Evolutionary conservation across 2,888 invertebrate species (phyloP).

Genomic region (Villa cingulata): DNA sequence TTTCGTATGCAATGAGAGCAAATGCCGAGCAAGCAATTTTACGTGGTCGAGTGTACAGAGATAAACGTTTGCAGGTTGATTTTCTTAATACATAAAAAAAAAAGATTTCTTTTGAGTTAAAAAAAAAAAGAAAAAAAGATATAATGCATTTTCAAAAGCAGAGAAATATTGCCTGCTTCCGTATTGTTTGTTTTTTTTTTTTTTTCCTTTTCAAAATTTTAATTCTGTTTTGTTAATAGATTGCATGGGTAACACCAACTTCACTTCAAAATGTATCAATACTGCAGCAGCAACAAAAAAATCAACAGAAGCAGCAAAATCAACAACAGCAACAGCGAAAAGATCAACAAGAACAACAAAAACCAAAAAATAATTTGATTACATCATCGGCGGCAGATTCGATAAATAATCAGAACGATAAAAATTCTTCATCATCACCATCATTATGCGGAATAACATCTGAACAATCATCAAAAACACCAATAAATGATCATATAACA

Average conservation of each 20-base stretch:
- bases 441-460: background rate
- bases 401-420: background rate
- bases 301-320: too few species aligned
- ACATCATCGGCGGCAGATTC: background rate
- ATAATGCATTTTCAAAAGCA: too few species aligned
- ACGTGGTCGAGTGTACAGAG: constrained; percentile 46
- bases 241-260: background rate
- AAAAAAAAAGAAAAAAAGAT: too few species aligned
- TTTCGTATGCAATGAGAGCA: constrained; percentile 34
- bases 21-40: constrained; percentile 35
- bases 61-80: constrained; percentile 55
- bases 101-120: too few species aligned
- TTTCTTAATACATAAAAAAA: background rate
- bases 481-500: constrained; percentile 28
- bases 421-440: background rate
- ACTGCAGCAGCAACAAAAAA: too few species aligned
- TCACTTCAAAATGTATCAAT: background rate
- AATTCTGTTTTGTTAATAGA: background rate
- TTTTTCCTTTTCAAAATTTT: background rate
- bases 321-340: background rate
- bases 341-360: background rate
- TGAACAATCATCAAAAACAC: constrained; percentile 6
- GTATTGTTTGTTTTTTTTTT: background rate
- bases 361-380: background rate
- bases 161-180: too few species aligned